phyloP scores from a whole-genome alignment of 2,888 invertebrate species.

The Drosophila bunnanda region DNA sequence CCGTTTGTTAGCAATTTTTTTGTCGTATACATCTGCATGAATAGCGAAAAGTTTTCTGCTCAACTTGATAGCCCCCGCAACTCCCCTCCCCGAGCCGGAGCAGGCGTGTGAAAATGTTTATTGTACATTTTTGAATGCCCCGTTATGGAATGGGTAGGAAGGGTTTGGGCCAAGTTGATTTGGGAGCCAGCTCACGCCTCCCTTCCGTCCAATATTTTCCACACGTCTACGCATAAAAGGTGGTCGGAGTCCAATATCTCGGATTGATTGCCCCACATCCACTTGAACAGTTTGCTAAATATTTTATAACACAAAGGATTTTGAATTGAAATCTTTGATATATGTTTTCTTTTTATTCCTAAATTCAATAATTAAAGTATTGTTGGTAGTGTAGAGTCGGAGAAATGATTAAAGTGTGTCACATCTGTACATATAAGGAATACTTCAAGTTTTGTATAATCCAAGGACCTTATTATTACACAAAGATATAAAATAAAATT shows the following conservation, averaged over 20 bases:
- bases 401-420: neutral
- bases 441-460: neutral
- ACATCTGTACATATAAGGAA: neutral
- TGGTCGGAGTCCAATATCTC: constrained; percentile 43
- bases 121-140: constrained; percentile 57
- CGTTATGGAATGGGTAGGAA: constrained; percentile 40
- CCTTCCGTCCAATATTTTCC: constrained; percentile 71
- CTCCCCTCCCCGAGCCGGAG: constrained; percentile 17
- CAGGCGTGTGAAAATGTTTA: constrained; percentile 62
- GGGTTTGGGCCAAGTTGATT: constrained; percentile 61
- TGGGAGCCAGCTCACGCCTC: constrained; percentile 69
- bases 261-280: constrained; percentile 51
- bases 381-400: neutral
- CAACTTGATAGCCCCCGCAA: constrained; percentile 70
- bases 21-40: constrained; percentile 64
- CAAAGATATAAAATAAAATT: neutral
- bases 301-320: constrained; percentile 15
- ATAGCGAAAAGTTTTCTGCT: constrained; percentile 77
- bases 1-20: constrained; percentile 78
- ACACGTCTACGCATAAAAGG: constrained; percentile 74
- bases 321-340: neutral
- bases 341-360: neutral
- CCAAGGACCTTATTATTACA: neutral
- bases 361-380: neutral
- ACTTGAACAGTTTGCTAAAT: constrained; percentile 5